These are phyloP conservation scores for Holacanthus passer DNA, from an alignment of 2,113 vertebrate genomes.

Conservation along the genomic window DNA sequence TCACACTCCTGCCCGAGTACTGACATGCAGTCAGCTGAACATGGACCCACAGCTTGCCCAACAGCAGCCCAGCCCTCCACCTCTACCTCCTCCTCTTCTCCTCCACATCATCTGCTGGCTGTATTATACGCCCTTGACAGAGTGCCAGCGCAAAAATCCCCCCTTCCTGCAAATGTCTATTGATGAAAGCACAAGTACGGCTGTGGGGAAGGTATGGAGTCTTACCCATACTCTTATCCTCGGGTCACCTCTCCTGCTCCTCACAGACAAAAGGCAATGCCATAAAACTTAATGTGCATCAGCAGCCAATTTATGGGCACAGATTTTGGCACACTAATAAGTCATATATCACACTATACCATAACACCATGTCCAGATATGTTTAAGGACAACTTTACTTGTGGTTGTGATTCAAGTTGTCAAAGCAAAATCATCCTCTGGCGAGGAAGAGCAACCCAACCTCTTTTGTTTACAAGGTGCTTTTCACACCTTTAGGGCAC, in stretches of 20 bases:
- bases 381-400: constrained; percentile 29
- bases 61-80: constrained; percentile 49
- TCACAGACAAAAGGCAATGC: constrained; percentile 23
- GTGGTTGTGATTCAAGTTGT: constrained; percentile 8
- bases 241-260: constrained; percentile 25
- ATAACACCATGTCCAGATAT: not conserved
- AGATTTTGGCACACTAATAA: not conserved
- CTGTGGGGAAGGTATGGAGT: constrained; percentile 52
- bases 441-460: not conserved
- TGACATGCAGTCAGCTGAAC: constrained; percentile 62
- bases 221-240: constrained; percentile 42
- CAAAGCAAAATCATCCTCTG: not conserved
- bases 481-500: constrained; percentile 50
- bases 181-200: constrained; percentile 57
- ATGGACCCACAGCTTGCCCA: constrained; percentile 63
- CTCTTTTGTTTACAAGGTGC: constrained; percentile 49
- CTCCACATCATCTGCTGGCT: constrained; percentile 71
- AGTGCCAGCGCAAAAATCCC: constrained; percentile 58
- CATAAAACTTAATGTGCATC: constrained; percentile 1
- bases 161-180: constrained; percentile 58
- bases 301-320: not conserved
- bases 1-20: constrained; percentile 57
- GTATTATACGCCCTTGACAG: constrained; percentile 76
- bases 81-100: constrained; percentile 27
- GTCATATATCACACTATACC: not conserved